Evolutionary conservation across 2,113 vertebrate genomes (phyloP).

Genomic region (Lipotes vexillifer): DNA sequence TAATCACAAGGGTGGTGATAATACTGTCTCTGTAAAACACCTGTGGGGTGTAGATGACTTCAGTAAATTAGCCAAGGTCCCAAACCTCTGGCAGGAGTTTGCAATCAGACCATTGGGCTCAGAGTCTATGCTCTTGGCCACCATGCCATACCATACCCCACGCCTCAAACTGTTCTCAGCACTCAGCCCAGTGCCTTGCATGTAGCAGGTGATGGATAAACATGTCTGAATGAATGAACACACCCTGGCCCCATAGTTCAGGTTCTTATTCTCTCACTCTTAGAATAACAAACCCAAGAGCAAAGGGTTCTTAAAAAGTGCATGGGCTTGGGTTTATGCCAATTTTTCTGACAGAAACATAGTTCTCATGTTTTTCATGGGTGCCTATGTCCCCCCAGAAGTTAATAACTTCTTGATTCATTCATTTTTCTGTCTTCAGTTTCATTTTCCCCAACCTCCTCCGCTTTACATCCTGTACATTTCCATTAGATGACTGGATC

Average conservation of each 20-base stretch:
- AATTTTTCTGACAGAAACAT: background rate
- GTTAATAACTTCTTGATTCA: background rate
- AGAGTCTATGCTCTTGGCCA: background rate
- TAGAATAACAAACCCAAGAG: background rate
- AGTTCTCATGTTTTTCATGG: background rate
- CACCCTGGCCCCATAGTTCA: background rate
- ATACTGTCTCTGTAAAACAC: background rate
- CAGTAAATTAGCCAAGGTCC: background rate
- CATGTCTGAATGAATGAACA: background rate
- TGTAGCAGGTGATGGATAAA: background rate
- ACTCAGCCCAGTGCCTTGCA: background rate
- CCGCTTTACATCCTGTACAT: background rate
- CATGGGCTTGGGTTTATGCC: background rate
- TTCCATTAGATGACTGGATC: background rate
- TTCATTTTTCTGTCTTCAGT: slow-evolving; percentile 14
- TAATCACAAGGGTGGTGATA: background rate
- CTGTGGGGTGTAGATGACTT: background rate
- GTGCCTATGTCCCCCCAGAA: background rate
- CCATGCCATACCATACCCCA: background rate
- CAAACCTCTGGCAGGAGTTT: background rate
- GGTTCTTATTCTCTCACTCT: background rate
- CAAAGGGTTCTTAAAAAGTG: background rate
- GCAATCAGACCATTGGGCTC: background rate
- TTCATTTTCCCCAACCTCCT: background rate
- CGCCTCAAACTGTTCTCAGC: background rate